A percentile compares a stretch with the other conserved stretches of the same genome.
These are phyloP conservation scores for Catostomus latipinnis DNA, from an alignment of 2,797 vertebrate genomes.

Conservation along the genomic window DNA sequence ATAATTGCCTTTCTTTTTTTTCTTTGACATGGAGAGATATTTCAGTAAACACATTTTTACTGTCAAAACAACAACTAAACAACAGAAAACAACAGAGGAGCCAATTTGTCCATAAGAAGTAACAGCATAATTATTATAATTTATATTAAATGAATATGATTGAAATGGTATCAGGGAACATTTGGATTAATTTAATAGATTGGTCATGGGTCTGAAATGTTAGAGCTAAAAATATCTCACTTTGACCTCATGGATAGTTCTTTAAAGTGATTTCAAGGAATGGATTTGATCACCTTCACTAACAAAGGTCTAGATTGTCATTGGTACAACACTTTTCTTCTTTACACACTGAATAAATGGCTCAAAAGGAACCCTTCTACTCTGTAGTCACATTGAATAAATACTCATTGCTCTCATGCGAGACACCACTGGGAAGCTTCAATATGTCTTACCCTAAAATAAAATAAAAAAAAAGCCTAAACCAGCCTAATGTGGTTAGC, in stretches of 20 bases:
- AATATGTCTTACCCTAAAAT: neutral
- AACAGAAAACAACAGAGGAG: neutral
- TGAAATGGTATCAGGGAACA: neutral
- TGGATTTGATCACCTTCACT: neutral
- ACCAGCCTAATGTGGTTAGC: no score
- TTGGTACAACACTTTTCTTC: neutral
- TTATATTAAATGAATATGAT: neutral
- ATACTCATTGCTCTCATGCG: constrained; percentile 5
- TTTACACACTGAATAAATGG: constrained; percentile 11
- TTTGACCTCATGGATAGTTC: constrained; percentile 8
- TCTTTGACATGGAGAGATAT: neutral
- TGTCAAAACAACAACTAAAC: neutral
- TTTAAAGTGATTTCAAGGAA: neutral
- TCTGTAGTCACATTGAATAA: neutral
- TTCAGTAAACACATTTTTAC: neutral
- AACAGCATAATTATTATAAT: neutral
- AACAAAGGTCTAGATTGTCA: constrained; percentile 25
- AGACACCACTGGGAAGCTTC: neutral
- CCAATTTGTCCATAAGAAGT: neutral
- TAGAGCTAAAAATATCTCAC: constrained; percentile 20
- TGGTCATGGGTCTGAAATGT: neutral
- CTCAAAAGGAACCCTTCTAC: neutral
- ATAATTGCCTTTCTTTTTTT: constrained; percentile 5
- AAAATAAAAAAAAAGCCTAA: no score
- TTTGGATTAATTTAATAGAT: neutral